Conservation (phyloP, 2,888 invertebrate species). For the Archaeoteleia sp. region DNA sequence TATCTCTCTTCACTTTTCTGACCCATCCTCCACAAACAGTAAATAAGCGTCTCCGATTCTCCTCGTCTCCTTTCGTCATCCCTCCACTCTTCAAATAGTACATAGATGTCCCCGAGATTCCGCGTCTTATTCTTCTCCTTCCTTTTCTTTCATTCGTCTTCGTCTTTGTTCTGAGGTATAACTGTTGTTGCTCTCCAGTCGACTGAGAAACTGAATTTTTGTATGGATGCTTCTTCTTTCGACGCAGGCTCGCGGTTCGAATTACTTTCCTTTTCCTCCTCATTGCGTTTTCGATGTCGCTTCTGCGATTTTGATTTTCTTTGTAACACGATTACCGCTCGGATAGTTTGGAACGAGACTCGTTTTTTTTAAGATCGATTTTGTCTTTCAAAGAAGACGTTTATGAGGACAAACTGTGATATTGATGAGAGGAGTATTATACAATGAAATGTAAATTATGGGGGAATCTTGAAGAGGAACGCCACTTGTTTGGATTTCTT, state of each 20-base stretch:
- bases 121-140: constrained; percentile 11
- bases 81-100: background rate
- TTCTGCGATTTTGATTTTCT: constrained; percentile 44
- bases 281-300: constrained; percentile 51
- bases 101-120: constrained; percentile 18
- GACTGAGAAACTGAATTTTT: constrained; percentile 35
- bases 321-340: constrained; percentile 25
- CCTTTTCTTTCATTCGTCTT: constrained; percentile 10
- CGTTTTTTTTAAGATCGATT: constrained; percentile 18
- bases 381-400: constrained; percentile 5
- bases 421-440: constrained; percentile 1
- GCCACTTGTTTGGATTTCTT: background rate
- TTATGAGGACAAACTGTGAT: constrained; percentile 9
- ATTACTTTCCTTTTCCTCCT: constrained; percentile 37
- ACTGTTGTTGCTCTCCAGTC: constrained; percentile 36
- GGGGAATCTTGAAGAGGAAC: background rate
- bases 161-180: constrained; percentile 20
- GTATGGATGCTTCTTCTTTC: constrained; percentile 16
- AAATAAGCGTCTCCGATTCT: constrained; percentile 26
- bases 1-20: constrained; percentile 46
- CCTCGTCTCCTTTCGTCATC: background rate
- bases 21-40: constrained; percentile 19
- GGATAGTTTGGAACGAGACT: constrained; percentile 14
- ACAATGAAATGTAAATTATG: background rate
- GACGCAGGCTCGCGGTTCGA: constrained; percentile 16